Conservation (phyloP, 1,140 invertebrate species). For the Drosophila grimshawi region DNA sequence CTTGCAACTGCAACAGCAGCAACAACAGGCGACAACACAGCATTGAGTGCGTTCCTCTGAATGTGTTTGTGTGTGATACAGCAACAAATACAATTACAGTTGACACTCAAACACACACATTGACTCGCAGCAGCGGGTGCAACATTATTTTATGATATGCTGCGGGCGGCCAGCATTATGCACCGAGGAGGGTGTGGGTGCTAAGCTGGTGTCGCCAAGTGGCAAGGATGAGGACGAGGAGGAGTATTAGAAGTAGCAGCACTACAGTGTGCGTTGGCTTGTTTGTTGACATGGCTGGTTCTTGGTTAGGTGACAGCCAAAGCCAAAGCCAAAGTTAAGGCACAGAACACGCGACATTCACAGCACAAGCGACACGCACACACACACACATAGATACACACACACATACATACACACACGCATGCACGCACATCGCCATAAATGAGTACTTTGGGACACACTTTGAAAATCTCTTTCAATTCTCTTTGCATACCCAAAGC, state of each 20-base stretch:
- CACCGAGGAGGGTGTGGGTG: background rate
- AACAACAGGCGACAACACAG: background rate
- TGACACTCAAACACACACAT: conserved; percentile 43
- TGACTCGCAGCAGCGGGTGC: conserved; percentile 53
- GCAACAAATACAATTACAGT: conserved; percentile 53
- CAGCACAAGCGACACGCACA: conserved; percentile 14
- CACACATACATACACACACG: background rate
- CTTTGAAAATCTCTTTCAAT: conserved; percentile 19
- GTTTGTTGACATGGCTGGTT: conserved; percentile 25
- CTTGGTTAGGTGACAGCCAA: conserved; percentile 37
- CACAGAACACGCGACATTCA: conserved; percentile 19
- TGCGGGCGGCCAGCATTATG: conserved; percentile 10
- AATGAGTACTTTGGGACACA: background rate
- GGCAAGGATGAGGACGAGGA: background rate
- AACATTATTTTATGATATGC: conserved; percentile 79
- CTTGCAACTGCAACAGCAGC: conserved; percentile 49
- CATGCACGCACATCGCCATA: no score
- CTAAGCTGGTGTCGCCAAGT: no score
- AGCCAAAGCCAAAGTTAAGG: conserved; percentile 18
- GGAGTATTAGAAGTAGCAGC: background rate
- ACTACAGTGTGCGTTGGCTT: conserved; percentile 59
- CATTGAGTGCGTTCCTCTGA: conserved; percentile 5
- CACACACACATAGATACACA: background rate
- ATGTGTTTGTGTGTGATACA: conserved; percentile 24
- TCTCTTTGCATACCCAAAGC: background rate